These are phyloP conservation scores for Ariopsis seemanni DNA, from an alignment of 2,113 vertebrate genomes.

Conservation along the genomic window DNA sequence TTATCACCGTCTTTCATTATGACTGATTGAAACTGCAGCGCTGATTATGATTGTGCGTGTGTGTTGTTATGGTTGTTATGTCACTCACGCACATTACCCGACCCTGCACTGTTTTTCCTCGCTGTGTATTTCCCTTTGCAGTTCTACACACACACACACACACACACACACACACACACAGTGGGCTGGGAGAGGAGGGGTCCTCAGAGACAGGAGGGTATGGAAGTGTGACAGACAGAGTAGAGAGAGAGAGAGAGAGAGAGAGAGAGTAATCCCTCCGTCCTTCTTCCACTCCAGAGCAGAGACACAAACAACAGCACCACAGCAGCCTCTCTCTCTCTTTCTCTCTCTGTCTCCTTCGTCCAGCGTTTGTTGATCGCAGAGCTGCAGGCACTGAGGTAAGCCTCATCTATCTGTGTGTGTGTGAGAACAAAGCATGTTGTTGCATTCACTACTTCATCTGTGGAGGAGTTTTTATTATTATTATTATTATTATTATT, in stretches of 20 bases:
- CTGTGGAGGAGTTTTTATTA: neutral
- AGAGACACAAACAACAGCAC: conserved; percentile 15
- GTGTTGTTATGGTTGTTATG: neutral
- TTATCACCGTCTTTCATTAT: neutral
- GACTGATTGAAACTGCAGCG: neutral
- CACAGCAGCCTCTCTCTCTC: neutral
- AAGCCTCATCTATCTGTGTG: neutral
- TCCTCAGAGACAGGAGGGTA: conserved; percentile 8
- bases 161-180: neutral
- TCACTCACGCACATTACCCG: conserved; percentile 13
- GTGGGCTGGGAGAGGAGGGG: conserved; percentile 16
- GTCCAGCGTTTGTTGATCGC: neutral
- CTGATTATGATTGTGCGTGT: neutral
- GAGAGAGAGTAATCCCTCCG: neutral
- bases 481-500: neutral
- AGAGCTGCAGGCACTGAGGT: conserved; percentile 1
- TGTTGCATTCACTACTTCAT: neutral
- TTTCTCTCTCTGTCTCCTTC: neutral
- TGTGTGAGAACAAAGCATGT: no score
- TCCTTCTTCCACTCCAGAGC: conserved; percentile 18
- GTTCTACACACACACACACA: conserved; percentile 38
- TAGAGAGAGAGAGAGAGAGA: neutral
- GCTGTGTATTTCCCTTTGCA: neutral
- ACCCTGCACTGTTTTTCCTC: neutral
- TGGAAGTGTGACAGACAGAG: conserved; percentile 34